phyloP scores from a whole-genome alignment of 2,888 invertebrate species.

The Leptarthrus brevirostris region DNA sequence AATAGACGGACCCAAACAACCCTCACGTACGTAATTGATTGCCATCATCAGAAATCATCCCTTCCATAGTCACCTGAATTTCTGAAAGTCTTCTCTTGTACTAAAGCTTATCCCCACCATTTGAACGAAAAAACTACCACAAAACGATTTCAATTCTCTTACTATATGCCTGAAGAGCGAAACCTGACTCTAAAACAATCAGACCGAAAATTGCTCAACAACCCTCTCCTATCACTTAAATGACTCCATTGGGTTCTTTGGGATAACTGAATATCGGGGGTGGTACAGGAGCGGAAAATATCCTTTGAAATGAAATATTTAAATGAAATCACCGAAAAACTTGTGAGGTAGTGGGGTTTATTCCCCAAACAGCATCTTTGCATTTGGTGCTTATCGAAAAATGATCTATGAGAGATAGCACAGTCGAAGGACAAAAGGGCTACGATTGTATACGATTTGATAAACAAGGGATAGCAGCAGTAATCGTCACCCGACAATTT shows the following conservation, averaged over 20 bases:
- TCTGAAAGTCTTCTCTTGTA: conserved; percentile 39
- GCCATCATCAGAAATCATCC: conserved; percentile 38
- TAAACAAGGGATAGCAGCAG: too few relatives aligned
- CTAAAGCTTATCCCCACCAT: conserved; percentile 15
- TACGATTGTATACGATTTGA: too few relatives aligned
- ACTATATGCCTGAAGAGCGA: background rate
- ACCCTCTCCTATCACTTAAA: conserved; percentile 16
- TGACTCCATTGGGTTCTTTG: conserved; percentile 4
- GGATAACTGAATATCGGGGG: conserved; percentile 8
- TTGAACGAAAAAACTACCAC: background rate
- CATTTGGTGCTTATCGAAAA: conserved; percentile 21
- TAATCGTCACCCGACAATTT: too few relatives aligned
- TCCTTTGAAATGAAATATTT: conserved; percentile 50
- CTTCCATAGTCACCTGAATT: conserved; percentile 36
- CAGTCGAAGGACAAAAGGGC: background rate
- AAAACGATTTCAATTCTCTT: conserved; percentile 21
- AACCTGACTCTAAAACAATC: conserved; percentile 34
- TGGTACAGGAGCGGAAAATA: background rate
- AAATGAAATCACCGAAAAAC: conserved; percentile 52
- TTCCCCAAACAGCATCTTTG: conserved; percentile 36
- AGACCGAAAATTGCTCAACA: conserved; percentile 13
- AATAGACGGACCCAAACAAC: conserved; percentile 13
- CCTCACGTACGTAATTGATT: conserved; percentile 48
- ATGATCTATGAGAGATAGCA: conserved; percentile 15
- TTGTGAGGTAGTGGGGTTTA: conserved; percentile 18